Base-by-base conservation (phyloP, 2,888 invertebrate species). In the Orthonevra nobilis region DNA sequence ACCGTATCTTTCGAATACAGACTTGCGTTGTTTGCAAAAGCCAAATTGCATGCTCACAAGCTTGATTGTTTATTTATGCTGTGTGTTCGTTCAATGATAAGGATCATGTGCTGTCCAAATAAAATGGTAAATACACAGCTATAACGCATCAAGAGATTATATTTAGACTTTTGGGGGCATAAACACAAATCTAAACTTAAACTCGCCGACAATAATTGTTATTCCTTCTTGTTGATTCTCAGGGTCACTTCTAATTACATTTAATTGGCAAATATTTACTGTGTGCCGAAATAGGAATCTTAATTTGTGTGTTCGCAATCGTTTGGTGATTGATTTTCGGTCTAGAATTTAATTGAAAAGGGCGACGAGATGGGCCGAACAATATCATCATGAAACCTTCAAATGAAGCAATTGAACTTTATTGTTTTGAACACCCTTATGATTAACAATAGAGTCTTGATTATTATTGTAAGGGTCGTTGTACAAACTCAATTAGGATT, bases 11-110 rank as follows among this genome's bases (percentile, higher is more conserved):
- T n/a, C n/a, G n/a, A 56, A 15, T 3, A 56, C 19, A 5, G 38
- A 36, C 38, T n/a, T 17, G 38, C 28, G n/a, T 28, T 40, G 42
- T 36, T 46, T 44, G 60, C 44, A 44, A 14, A 44, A 60, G 10
- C 34, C 2, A 15, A 60, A 34, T 44, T 60, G 44, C 44, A 20
- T 34, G 60, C 34, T 60, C 34, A 26, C 32, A 32, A 30, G 32
- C 32, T 60, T 15, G 26, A 23, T 34, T 1, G 6, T 60, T 20
- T 30, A n/a, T n/a, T 14, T 14, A 20, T 14, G 30, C 17, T 3
- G 12, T 14, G 10, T 40, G 10, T 30, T n/a, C n/a, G 1, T 7
- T 54, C 19, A 14, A 20, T 42, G 15, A 38, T 23, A 28, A 40
- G 14, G 9, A 32, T 44, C 10, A 3, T 2, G 9, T 28, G 20